A percentile compares a stretch with the other conserved stretches of the same genome.
phyloP scores from a whole-genome alignment of 2,113 vertebrate genomes.

The Oreotrochilus melanogaster region DNA sequence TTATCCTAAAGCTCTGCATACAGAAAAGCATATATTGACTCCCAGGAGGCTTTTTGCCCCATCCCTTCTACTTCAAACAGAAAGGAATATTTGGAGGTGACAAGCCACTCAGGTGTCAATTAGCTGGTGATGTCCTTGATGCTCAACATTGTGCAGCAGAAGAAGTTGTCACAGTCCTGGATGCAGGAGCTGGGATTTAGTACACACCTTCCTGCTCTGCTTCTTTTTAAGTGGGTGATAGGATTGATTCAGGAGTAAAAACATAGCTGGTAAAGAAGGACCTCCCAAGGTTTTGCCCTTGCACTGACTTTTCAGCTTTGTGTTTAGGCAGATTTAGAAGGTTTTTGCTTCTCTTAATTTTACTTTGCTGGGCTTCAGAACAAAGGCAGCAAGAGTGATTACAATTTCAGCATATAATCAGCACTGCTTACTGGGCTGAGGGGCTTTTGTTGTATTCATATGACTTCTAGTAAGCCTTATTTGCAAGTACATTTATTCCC shows the following conservation, averaged over 20 bases:
- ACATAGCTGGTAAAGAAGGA: neutral
- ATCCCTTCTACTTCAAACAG: neutral
- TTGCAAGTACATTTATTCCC: neutral
- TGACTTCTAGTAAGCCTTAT: neutral
- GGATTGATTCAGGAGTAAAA: neutral
- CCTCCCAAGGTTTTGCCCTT: neutral
- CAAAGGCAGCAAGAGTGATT: neutral
- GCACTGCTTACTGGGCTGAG: neutral
- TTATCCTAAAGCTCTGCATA: neutral
- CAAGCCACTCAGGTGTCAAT: constrained; percentile 11
- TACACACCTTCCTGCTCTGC: neutral
- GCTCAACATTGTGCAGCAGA: neutral
- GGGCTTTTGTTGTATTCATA: neutral
- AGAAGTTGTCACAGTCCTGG: neutral
- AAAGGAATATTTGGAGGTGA: neutral
- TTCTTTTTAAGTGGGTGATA: neutral
- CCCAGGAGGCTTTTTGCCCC: neutral
- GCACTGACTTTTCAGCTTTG: neutral
- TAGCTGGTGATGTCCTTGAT: neutral
- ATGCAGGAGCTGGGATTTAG: neutral
- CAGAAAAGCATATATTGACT: neutral
- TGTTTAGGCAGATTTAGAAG: neutral
- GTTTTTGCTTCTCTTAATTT: neutral
- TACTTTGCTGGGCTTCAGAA: neutral
- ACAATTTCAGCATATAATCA: neutral